Base-by-base conservation (phyloP, 2,888 invertebrate species). In the Eilema griseolum region DNA sequence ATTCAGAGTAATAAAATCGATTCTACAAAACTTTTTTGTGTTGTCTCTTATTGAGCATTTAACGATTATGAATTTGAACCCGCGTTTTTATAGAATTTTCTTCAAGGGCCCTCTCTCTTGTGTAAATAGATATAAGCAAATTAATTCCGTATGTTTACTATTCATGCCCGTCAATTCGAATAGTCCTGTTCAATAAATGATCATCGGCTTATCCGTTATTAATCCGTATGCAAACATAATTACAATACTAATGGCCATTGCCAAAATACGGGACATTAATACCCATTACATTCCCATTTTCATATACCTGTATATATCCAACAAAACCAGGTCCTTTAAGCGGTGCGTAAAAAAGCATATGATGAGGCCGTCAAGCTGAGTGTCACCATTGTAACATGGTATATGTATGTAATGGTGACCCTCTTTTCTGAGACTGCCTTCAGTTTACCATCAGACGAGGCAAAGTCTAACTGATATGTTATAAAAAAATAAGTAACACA, bases 161-260 rank as follows among this genome's bases (percentile, higher is more conserved):
- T 67, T 61, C 28, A 46, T 33, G 24, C 52, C 10, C 31, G 23
- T 61, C 61, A 61, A 67, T 52, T 46, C 60, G 11, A 52, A 28
- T 16, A 23, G 67, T 8, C 46, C 28, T 31, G n/a, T 8, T 31
- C 31, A 28, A 61, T 67, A 61, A 61, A 67, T 31, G 31, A 67
- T 67, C 23, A 61, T 67, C 61, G 61, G 52, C 61, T 61, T 61
- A 71, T 69, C 67, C 10, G 64, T 70, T 65, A 74, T 71, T 69
- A 77, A 74, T 71, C 69, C 67, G 63, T 56, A 63, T 24, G 60
- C 72, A 64, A 68, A 79, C 62, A 70, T 20, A 23, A 31, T 60
- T 56, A 52, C 67, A 59, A 69, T 77, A 71, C 68, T 65, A 59
- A 71, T 68, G 72, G 67, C 60, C 63, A 79, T 74, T 69, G 67